A percentile compares a stretch with the other conserved stretches of the same genome.
Evolutionary conservation across 2,797 vertebrate genomes (phyloP).

Genomic region (Pelodytes ibericus): DNA sequence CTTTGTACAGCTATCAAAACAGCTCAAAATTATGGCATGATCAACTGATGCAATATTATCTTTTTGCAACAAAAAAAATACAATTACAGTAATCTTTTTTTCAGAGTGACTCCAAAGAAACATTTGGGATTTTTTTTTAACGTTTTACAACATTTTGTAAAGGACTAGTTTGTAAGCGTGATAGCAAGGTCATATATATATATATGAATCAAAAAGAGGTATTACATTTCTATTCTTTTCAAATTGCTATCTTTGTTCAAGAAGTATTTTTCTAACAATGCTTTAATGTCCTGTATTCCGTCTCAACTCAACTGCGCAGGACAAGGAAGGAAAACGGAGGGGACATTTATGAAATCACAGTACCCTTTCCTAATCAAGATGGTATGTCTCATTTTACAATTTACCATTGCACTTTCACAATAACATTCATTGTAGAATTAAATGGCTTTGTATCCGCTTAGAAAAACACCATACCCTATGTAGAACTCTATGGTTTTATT

Average conservation of each 20-base stretch:
- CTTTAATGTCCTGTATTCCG: slow-evolving; percentile 17
- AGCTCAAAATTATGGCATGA: not conserved
- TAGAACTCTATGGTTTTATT: no score
- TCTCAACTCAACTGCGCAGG: not conserved
- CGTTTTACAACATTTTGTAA: not conserved
- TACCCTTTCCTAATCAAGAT: not conserved
- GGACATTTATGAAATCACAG: slow-evolving; percentile 11
- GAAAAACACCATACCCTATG: no score
- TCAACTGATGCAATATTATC: not conserved
- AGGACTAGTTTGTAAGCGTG: not conserved
- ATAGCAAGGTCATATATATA: not conserved
- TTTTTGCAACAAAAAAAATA: not conserved
- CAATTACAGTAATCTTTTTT: not conserved
- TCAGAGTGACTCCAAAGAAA: not conserved
- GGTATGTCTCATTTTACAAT: not conserved
- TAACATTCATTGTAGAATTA: no score
- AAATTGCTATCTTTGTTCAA: slow-evolving; percentile 28
- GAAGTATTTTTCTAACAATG: slow-evolving; percentile 22
- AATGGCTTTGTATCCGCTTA: no score
- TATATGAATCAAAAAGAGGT: slow-evolving; percentile 14
- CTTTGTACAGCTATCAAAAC: not conserved
- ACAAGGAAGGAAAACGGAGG: not conserved
- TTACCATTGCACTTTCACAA: not conserved
- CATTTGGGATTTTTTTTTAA: not conserved
- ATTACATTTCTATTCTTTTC: slow-evolving; percentile 6